A percentile compares a stretch with the other conserved stretches of the same genome.
phyloP scores from a whole-genome alignment of 64 coral and sea anemone species.

The Astreopora myriophthalma region DNA sequence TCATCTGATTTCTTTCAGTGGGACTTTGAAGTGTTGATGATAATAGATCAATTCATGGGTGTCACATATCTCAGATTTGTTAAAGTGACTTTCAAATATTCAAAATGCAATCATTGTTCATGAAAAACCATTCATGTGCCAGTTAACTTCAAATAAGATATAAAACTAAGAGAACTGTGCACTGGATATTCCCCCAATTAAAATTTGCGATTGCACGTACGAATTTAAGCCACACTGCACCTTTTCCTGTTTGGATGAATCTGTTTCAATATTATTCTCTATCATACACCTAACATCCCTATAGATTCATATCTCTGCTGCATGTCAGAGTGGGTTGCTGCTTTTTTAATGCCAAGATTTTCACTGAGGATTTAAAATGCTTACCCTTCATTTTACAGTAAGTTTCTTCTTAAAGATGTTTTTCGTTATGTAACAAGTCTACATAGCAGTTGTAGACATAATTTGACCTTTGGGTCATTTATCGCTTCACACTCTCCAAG shows the following conservation, averaged over 20 bases:
- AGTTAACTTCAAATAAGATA: too few species aligned
- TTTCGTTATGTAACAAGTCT: too few species aligned
- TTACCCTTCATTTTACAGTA: conserved; percentile 61
- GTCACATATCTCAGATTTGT: neutral
- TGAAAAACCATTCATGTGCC: too few species aligned
- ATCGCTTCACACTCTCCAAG: too few species aligned
- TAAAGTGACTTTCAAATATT: neutral
- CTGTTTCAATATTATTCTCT: neutral
- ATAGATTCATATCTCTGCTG: neutral
- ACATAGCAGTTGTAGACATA: too few species aligned
- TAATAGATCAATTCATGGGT: neutral
- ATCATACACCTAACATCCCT: neutral
- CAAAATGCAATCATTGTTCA: too few species aligned
- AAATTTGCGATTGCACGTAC: too few species aligned
- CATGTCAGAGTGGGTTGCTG: conserved; percentile 17
- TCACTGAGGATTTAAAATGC: conserved; percentile 21
- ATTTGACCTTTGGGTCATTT: neutral
- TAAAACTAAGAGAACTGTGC: neutral
- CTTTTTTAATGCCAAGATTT: conserved; percentile 3
- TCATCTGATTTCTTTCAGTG: neutral
- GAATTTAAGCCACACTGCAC: conserved; percentile 18
- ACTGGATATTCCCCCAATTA: too few species aligned
- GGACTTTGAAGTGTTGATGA: neutral
- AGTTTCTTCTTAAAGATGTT: too few species aligned
- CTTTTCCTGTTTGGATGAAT: conserved; percentile 11